A percentile compares a stretch with the other conserved stretches of the same genome.
Conservation (phyloP, 2,888 invertebrate genomes). For the Drosophila dives region DNA sequence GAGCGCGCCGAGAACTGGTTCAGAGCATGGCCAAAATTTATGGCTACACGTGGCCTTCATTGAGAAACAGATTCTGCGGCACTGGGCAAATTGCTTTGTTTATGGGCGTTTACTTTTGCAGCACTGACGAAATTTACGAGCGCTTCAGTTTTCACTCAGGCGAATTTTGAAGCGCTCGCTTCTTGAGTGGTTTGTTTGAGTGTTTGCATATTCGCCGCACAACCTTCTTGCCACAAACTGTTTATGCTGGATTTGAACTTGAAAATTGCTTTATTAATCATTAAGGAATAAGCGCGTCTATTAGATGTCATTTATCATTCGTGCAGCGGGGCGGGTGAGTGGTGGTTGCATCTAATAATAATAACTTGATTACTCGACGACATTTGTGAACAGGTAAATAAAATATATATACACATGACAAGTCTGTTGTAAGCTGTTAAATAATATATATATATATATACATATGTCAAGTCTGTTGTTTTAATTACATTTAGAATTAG, state of each 20-base stretch:
- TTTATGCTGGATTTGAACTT: slow-evolving; percentile 73
- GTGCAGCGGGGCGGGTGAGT: slow-evolving; percentile 2
- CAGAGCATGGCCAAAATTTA: slow-evolving; percentile 64
- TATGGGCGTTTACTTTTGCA: slow-evolving; percentile 84
- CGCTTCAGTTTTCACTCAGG: slow-evolving; percentile 55
- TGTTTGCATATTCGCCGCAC: slow-evolving; percentile 8
- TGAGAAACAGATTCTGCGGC: slow-evolving; percentile 69
- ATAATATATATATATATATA: background rate
- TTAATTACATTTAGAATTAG: background rate
- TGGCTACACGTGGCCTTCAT: slow-evolving; percentile 79
- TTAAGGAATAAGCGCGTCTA: slow-evolving; percentile 70
- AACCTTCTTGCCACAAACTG: slow-evolving; percentile 20
- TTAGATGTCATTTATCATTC: slow-evolving; percentile 67
- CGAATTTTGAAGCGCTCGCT: slow-evolving; percentile 34
- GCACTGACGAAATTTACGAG: slow-evolving; percentile 70
- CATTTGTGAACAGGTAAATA: background rate
- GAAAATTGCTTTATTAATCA: slow-evolving; percentile 80
- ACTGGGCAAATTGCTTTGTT: slow-evolving; percentile 79
- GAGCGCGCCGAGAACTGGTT: slow-evolving; percentile 62
- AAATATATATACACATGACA: background rate
- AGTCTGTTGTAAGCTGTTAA: background rate
- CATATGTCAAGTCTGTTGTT: background rate
- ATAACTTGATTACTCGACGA: slow-evolving; percentile 16
- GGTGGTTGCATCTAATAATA: slow-evolving; percentile 6
- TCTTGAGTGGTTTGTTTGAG: slow-evolving; percentile 29